Conservation (phyloP, 1,140 invertebrate species). For the Drosophila pachea region DNA sequence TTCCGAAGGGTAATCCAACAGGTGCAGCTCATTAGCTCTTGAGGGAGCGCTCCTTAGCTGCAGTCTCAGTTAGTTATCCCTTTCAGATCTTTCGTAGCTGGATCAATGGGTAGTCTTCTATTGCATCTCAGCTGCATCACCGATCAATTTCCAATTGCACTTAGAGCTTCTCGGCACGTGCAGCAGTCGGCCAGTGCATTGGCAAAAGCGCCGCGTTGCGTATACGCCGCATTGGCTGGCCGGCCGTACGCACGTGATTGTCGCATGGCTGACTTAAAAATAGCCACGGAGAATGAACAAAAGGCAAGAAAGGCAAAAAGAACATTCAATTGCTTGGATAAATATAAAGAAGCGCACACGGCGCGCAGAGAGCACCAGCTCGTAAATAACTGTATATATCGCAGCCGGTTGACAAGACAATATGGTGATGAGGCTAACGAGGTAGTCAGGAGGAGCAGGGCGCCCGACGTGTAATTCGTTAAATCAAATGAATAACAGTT, state of each 20-base stretch:
- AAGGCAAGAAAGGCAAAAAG: neutral
- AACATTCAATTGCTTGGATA: slow-evolving; percentile 1
- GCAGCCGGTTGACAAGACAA: neutral
- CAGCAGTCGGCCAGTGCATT: neutral
- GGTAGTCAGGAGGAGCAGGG: slow-evolving; percentile 16
- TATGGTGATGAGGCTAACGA: slow-evolving; percentile 15
- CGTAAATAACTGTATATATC: neutral
- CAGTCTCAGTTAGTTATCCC: no score
- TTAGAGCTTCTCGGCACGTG: slow-evolving; percentile 17
- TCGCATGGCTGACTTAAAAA: slow-evolving; percentile 57
- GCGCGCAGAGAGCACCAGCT: slow-evolving; percentile 12
- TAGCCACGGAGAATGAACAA: slow-evolving; percentile 29
- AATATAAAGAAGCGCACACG: slow-evolving; percentile 7
- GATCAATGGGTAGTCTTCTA: neutral
- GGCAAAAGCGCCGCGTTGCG: slow-evolving; percentile 33
- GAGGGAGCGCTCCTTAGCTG: no score
- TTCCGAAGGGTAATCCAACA: no score
- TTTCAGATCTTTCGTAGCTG: no score
- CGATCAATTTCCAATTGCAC: neutral
- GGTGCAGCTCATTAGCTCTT: no score
- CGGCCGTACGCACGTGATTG: slow-evolving; percentile 55
- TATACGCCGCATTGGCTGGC: slow-evolving; percentile 52
- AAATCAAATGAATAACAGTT: slow-evolving; percentile 54
- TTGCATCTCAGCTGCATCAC: neutral
- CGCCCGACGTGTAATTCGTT: slow-evolving; percentile 29